phyloP scores from a whole-genome alignment of 30 jellyfish, hydroid and myxozoan genomes.

The Rhopilema esculentum region DNA sequence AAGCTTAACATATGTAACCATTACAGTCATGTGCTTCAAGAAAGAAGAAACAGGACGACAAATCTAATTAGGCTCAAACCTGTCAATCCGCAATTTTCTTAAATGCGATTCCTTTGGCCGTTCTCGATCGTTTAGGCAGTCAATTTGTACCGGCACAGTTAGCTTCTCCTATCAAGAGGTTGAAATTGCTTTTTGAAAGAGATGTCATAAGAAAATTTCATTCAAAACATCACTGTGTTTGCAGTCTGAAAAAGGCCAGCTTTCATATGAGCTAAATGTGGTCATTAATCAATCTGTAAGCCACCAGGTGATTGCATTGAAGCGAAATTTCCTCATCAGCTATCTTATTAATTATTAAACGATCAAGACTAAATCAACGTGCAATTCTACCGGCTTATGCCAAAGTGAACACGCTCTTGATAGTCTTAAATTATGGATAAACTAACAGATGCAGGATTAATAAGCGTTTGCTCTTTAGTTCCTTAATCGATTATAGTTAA shows the following conservation, averaged over 20 bases:
- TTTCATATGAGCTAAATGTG: slow-evolving; percentile 73
- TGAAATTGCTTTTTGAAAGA: neutral
- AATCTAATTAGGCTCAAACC: neutral
- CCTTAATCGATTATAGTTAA: slow-evolving; percentile 36
- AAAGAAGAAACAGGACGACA: neutral
- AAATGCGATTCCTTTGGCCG: neutral
- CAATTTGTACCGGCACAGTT: neutral
- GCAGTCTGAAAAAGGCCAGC: slow-evolving; percentile 66
- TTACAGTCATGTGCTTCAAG: neutral
- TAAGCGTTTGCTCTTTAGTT: slow-evolving; percentile 45
- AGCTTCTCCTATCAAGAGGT: neutral
- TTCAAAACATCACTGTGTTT: neutral
- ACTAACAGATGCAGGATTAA: slow-evolving; percentile 65
- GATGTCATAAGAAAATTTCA: neutral
- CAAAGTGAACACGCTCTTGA: slow-evolving; percentile 60
- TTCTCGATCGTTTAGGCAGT: neutral
- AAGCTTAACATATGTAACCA: neutral
- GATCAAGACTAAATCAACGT: slow-evolving; percentile 77
- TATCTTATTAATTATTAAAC: slow-evolving; percentile 65
- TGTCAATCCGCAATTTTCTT: neutral
- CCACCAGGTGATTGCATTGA: slow-evolving; percentile 83
- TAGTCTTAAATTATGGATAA: slow-evolving; percentile 40
- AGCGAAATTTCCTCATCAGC: slow-evolving; percentile 72
- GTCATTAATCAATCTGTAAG: slow-evolving; percentile 81
- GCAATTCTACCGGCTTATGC: slow-evolving; percentile 50